Evolutionary conservation across 2,113 vertebrate species (phyloP).

Genomic region (Sturnira hondurensis): DNA sequence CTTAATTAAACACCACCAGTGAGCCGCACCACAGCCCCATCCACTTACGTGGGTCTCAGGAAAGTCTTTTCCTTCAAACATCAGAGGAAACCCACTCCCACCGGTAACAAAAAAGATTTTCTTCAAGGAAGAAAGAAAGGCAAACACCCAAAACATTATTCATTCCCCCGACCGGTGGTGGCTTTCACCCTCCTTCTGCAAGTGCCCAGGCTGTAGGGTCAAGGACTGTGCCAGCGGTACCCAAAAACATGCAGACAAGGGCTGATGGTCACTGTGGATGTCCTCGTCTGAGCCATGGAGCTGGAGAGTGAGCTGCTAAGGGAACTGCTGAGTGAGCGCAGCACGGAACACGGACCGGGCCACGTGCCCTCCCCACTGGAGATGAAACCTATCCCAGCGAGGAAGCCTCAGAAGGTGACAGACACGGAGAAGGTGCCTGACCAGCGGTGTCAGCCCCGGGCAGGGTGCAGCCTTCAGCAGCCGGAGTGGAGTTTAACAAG

Average conservation of each 20-base stretch:
- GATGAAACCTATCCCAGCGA: neutral
- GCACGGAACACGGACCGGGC: fast-evolving
- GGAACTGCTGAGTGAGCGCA: neutral
- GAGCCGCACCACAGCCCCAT: too few relatives aligned
- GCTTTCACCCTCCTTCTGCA: neutral
- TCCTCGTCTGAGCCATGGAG: neutral
- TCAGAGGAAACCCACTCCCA: too few relatives aligned
- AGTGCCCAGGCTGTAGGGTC: too few relatives aligned
- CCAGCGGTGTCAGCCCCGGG: fast-evolving
- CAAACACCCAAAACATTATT: neutral
- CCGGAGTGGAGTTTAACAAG: neutral
- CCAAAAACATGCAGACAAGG: neutral
- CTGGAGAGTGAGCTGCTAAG: neutral
- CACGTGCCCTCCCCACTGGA: neutral
- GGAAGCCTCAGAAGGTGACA: neutral
- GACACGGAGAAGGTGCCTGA: neutral
- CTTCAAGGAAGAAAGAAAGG: neutral
- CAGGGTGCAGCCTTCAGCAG: neutral
- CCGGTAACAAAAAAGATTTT: neutral
- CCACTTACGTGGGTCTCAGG: too few relatives aligned
- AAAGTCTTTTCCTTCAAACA: too few relatives aligned
- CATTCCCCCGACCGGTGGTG: neutral
- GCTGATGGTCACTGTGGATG: neutral
- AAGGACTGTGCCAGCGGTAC: neutral
- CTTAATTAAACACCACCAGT: too few relatives aligned